Evolutionary conservation across 1,140 invertebrate species (phyloP), one percentile per base, ranked within the genome.

Genomic region (Drosophila littoralis): DNA sequence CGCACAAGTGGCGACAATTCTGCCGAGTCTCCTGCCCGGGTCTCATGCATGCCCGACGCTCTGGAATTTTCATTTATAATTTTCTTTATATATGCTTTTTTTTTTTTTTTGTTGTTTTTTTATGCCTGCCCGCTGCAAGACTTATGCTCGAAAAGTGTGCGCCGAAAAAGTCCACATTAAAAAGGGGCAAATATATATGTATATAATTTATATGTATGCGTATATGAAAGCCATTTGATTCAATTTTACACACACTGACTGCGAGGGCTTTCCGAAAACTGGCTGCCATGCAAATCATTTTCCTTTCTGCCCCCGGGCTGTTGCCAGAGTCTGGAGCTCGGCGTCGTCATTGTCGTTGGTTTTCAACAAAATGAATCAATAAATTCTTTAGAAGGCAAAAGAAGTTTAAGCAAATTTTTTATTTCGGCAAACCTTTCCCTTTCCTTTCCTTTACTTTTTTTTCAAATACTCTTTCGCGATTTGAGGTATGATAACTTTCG

Each of bases 51-150:
- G 61, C 48, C 63, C 54, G 63, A 60, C 64, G 54, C 77, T 63
- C 68, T 77, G 83, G 83, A 79, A 86, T 86, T 86, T 86, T 83
- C 79, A 86, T 88, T 88, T 88, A 82, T 88, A 79, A 79, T 88
- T 82, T 84, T 77, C 46, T 48, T 48, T 28, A 48, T 48, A 48
- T 32, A 48, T 59, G 60, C 13, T 38, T 43, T 17, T 13, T 32
- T 42, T 50, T 51, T 3, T 1, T 6, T 17, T 42, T 51, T n/a
- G n/a, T n/a, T n/a, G n/a, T n/a, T 48, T 32, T 45, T 6, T 36
- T 45, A 38, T 51, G 13, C 7, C 35, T 51, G 10, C 12, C 50
- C 12, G 28, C n/a, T 52, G 64, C 54, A 75, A 79, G 80, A 79
- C 71, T 83, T 83, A 79, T 82, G 70, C 58, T 65, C 17, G n/a